phyloP scores from a whole-genome alignment of 2,888 invertebrate species.

The Orthonevra nobilis region DNA sequence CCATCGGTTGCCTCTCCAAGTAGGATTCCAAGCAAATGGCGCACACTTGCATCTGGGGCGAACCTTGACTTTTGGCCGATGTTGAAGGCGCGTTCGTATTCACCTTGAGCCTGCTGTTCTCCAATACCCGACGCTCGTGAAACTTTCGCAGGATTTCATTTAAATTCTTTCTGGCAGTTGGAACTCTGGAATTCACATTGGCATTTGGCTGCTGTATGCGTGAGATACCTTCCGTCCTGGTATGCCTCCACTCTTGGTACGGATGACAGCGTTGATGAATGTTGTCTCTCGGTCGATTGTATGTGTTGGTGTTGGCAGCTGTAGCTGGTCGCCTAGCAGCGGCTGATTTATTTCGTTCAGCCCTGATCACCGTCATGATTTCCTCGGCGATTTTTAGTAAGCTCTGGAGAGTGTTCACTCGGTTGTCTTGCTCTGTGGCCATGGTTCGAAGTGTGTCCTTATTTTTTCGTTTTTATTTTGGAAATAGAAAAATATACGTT shows the following conservation, averaged over 20 bases:
- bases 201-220: slow-evolving; percentile 15
- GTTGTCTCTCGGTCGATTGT: neutral
- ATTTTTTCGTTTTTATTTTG: too few species aligned
- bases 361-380: slow-evolving; percentile 26
- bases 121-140: neutral
- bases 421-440: slow-evolving; percentile 5
- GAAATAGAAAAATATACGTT: too few species aligned
- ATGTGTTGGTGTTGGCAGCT: neutral
- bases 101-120: neutral
- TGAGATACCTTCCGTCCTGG: neutral
- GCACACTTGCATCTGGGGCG: slow-evolving; percentile 5
- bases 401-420: slow-evolving; percentile 1
- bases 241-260: slow-evolving; percentile 13
- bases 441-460: slow-evolving; percentile 10
- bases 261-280: slow-evolving; percentile 26
- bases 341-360: slow-evolving; percentile 3
- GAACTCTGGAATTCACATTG: slow-evolving; percentile 1
- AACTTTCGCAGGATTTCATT: slow-evolving; percentile 11
- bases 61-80: neutral
- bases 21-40: slow-evolving; percentile 41
- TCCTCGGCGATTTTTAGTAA: slow-evolving; percentile 34
- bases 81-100: neutral
- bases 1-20: slow-evolving; percentile 34
- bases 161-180: slow-evolving; percentile 1
- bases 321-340: neutral